Evolutionary conservation across 2,113 vertebrate genomes (phyloP).

Genomic region (Microtus oregoni): DNA sequence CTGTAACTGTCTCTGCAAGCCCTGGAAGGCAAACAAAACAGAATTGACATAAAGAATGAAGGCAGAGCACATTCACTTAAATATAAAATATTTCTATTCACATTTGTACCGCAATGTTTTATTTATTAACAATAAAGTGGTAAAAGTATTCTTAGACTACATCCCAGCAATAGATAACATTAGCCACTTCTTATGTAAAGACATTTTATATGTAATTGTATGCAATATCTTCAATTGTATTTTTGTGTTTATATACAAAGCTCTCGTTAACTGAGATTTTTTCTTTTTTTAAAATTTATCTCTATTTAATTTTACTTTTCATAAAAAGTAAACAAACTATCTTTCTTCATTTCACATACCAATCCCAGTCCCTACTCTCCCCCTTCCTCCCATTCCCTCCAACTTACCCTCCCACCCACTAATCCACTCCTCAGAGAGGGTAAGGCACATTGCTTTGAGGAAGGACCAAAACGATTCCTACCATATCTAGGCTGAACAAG

Average conservation of each 20-base stretch:
- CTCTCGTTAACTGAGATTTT: neutral
- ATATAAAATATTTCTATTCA: conserved; percentile 17
- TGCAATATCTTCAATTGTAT: neutral
- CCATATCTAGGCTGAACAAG: too few species aligned
- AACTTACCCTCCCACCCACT: too few species aligned
- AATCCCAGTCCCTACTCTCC: too few species aligned
- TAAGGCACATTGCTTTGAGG: too few species aligned
- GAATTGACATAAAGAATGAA: neutral
- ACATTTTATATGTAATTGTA: conserved; percentile 51
- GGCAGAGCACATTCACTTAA: neutral
- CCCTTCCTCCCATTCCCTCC: too few species aligned
- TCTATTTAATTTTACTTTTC: too few species aligned
- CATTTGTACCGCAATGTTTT: neutral
- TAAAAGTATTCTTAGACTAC: conserved; percentile 25
- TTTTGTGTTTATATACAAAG: conserved; percentile 5
- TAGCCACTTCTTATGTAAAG: neutral
- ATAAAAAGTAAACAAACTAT: too few species aligned
- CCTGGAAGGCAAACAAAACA: neutral
- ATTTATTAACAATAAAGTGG: conserved; percentile 43
- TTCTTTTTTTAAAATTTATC: too few species aligned
- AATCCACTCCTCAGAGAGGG: too few species aligned
- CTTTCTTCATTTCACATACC: too few species aligned
- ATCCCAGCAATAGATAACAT: neutral
- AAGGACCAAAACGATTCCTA: too few species aligned
- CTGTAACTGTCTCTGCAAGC: neutral